Evolutionary conservation across 2,113 vertebrate species (phyloP), one percentile per base, ranked within the genome.

Genomic region (Podocnemis expansa): DNA sequence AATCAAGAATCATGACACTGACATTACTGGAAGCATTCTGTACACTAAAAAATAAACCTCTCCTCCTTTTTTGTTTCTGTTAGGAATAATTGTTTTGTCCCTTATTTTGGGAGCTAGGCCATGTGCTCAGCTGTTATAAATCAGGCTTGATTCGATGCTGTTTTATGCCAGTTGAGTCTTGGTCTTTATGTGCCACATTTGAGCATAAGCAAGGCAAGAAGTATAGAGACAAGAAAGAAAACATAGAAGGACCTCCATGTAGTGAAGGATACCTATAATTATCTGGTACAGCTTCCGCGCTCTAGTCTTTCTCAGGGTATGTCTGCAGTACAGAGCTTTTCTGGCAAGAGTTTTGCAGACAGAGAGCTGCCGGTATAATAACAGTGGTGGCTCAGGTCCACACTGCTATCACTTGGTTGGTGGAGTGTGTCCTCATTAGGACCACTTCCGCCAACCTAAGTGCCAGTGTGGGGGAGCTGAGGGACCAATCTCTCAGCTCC

Each of bases 161-260:
- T 14, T 67, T 34, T 67, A 7, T 14, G 31, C 14, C 34, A n/a
- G 34, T 6, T 34, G 16, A 67, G 17, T 34, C 14, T 51, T 24
- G 58, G 0, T 24, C 19, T 1, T 54, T 89, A 22, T 60, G 12
- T 51, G 51, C 24, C 1, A 2, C 0, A 0, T 45, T 10, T 82
- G 14, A 78, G 5, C 4, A 3, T 56, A 1, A 67, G 31, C 14
- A 67, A 19, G 34, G 31, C n/a, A 34, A n/a, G 63, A n/a, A 31
- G 8, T n/a, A 67, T 16, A n/a, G 63, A 67, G 63, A n/a, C 31
- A n/a, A 67, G 63, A 67, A 67, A 67, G 63, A 67, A n/a, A 67
- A 67, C 16, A 19, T 7, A 67, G 63, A n/a, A 58, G 56, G 56
- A 58, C 8, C 56, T 58, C 27, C 27, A 11, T 29, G 56, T 10